A percentile compares a stretch with the other conserved stretches of the same genome.
These are phyloP conservation scores for Trissolcus brochymenae DNA, from an alignment of 2,888 invertebrate genomes.

Conservation along the genomic window DNA sequence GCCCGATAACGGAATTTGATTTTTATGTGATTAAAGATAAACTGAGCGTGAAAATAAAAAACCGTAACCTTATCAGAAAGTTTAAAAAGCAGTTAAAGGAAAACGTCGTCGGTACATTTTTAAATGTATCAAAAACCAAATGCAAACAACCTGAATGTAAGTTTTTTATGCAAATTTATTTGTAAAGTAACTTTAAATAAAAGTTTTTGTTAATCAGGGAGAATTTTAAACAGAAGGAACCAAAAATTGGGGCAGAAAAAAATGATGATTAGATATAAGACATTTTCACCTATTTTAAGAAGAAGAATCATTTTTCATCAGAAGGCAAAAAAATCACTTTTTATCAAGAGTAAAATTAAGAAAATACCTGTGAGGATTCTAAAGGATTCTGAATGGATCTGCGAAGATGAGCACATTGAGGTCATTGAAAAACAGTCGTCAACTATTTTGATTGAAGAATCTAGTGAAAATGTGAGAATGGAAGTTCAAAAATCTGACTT, in stretches of 20 bases:
- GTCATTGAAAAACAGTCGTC: constrained; percentile 5
- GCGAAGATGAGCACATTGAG: constrained; percentile 4
- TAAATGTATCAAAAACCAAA: background rate
- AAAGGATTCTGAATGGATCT: background rate
- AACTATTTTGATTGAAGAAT: background rate
- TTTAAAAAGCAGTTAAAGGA: constrained; percentile 33
- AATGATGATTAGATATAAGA: too few relatives aligned
- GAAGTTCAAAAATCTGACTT: too few relatives aligned
- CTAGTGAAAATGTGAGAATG: background rate
- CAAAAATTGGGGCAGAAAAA: too few relatives aligned
- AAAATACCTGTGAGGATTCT: background rate
- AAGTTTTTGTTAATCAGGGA: too few relatives aligned
- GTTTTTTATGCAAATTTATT: background rate
- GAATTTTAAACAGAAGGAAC: too few relatives aligned
- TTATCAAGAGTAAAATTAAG: background rate
- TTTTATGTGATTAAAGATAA: background rate
- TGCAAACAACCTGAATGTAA: constrained; percentile 2
- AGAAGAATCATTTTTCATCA: too few relatives aligned
- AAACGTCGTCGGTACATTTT: constrained; percentile 20
- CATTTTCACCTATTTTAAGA: too few relatives aligned
- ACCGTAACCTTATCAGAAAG: constrained; percentile 7
- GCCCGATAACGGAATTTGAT: constrained; percentile 40
- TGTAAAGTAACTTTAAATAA: too few relatives aligned
- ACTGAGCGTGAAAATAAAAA: constrained; percentile 19
- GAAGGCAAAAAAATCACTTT: background rate